Base-by-base conservation (phyloP, 2,113 vertebrate species). In the Pseudorhombus dupliciocellatus region DNA sequence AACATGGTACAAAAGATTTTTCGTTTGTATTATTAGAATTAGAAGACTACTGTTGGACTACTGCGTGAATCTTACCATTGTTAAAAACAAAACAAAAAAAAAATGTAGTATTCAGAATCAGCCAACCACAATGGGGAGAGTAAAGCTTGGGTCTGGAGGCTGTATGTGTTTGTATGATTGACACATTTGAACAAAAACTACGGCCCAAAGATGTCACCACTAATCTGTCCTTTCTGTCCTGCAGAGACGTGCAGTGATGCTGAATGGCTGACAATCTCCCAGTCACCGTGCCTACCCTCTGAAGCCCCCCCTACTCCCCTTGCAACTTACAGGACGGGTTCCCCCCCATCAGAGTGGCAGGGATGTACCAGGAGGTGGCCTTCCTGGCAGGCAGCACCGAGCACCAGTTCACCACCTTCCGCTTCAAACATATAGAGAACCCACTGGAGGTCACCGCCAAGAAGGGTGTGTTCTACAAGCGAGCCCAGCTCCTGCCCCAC, bases 401-500 rank as follows among this genome's bases (percentile, higher is more conserved):
- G 54, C 92, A 91, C 80, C 94, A 95, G 73, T 95, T 96, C 88
- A 93, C 88, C 80, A 86, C 93, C 63, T 94, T 89, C 70, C 91
- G 92, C 82, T 94, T 93, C 85, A 95, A 94, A 66, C 93, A 87
- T 11, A 73, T 95, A 72, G 92, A 95, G 77, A 95, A 94, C 77
- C 73, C 91, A 0, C 90, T 91, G 70, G 95, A 96, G 81, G 93
- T 94, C 48, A 88, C 83, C 73, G 87, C 94, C 81, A 94, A 94
- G 77, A 97, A 97, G 86, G 95, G 95, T 3, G 62, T 96, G 58
- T 97, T 94, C 89, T 97, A 96, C 90, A 95, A 95, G 88, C 93
- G 95, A 15, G 95, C 93, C 58, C 95, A 92, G 80, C 91, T 94
- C 53, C 89, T 96, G 59, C 92, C 77, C 20, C 71, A 93, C 64